Conservation (phyloP, 2,797 vertebrate genomes). For the Salarias fasciatus region DNA sequence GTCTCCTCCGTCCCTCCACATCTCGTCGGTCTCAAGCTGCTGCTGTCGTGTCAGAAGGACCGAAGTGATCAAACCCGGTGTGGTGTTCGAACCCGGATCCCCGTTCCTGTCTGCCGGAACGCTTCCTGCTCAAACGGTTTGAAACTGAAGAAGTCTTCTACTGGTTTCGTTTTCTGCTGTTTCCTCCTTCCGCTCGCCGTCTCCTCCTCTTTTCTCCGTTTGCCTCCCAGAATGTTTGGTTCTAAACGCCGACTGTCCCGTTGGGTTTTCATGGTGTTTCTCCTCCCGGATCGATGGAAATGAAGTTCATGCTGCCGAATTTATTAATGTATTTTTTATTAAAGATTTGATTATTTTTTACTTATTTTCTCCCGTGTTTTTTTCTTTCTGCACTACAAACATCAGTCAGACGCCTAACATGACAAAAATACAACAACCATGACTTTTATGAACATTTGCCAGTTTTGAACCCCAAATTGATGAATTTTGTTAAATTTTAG, state of each 20-base stretch:
- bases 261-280: conserved; percentile 45
- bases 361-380: conserved; percentile 36
- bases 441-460: too few species aligned
- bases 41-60: conserved; percentile 67
- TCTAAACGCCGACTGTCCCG: conserved; percentile 66
- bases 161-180: conserved; percentile 27
- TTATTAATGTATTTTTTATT: conserved; percentile 86
- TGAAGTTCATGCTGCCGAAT: conserved; percentile 74
- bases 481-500: too few species aligned
- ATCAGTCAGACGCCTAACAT: not conserved
- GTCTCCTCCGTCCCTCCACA: conserved; percentile 26
- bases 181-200: conserved; percentile 21
- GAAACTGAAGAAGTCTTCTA: conserved; percentile 11
- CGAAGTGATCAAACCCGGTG: conserved; percentile 58
- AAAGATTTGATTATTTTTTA: conserved; percentile 83
- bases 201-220: conserved; percentile 32
- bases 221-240: conserved; percentile 46
- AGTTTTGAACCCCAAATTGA: too few species aligned
- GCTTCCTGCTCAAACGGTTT: conserved; percentile 15
- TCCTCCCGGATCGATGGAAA: conserved; percentile 59
- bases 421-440: too few species aligned
- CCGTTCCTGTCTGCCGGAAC: conserved; percentile 19
- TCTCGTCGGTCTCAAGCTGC: conserved; percentile 67
- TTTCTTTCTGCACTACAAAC: not conserved
- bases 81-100: conserved; percentile 33